Evolutionary conservation across 53 echinoderm and acorn worm species (phyloP), one percentile per base, ranked within the genome.

Genomic region (Luidia sarsii): DNA sequence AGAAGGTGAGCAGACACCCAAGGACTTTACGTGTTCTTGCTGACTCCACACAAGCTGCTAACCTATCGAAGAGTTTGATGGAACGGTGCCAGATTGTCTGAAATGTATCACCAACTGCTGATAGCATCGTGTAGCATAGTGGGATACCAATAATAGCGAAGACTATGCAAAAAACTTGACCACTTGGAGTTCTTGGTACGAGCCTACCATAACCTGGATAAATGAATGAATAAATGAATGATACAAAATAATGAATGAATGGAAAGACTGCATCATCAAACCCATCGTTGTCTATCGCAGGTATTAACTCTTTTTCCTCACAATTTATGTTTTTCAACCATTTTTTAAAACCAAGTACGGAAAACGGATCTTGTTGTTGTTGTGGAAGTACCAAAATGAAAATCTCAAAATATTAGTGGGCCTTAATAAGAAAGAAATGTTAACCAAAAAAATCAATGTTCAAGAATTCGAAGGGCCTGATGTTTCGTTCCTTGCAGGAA

Each of bases 131-230:
- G 48, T 50, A 70, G 48, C 70, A 71, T 2, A 84, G 51, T 0
- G 84, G 84, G 2, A 84, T 72, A n/a, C 84, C 84, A 21, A 84
- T 23, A n/a, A 72, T 61, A 32, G 84, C 84, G 52, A 51, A 84
- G 22, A 61, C 33, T 28, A 84, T 71, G 38, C 84, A 84, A 50
- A 84, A 71, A 39, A 84, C n/a, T 39, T 71, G 59, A 23, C 84
- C 71, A 15, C 36, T 49, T 11, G 23, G 30, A 4, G 84, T 84
- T 33, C 50, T 46, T 5, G 84, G 84, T 2, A 72, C 84, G 37
- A 84, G 14, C 39, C 71, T 60, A 21, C 84, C 84, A 72, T 84
- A 84, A 22, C 84, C 84, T 84, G 64, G 25, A 24, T 38, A 41
- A 41, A 41, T 11, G 41, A 41, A n/a, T 9, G 7, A 45, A 45